These are phyloP conservation scores for Calliphora vicina DNA, from an alignment of 1,140 invertebrate genomes.

Conservation along the genomic window DNA sequence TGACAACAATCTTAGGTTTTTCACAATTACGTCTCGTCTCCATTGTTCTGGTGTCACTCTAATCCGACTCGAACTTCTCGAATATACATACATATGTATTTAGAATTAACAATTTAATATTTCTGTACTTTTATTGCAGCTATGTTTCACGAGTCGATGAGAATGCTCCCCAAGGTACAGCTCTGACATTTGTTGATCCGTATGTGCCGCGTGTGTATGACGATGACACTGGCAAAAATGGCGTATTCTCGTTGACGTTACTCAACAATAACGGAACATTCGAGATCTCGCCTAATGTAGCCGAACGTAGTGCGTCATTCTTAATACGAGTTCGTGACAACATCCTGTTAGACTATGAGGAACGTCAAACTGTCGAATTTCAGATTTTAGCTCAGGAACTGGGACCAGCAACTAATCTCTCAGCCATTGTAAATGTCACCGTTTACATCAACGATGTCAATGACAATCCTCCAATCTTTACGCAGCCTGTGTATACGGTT, in stretches of 20 bases:
- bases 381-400: conserved; percentile 82
- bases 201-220: conserved; percentile 77
- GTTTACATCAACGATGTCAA: conserved; percentile 88
- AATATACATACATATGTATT: no score
- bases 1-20: no score
- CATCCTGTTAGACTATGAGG: conserved; percentile 83
- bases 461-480: conserved; percentile 87
- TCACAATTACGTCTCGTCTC: no score
- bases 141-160: conserved; percentile 81
- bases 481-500: conserved; percentile 74
- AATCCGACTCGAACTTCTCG: no score
- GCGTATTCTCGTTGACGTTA: conserved; percentile 81
- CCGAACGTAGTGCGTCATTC: conserved; percentile 80
- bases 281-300: conserved; percentile 87
- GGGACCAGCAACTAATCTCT: conserved; percentile 76
- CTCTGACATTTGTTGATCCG: conserved; percentile 74
- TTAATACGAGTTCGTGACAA: conserved; percentile 85
- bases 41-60: no score
- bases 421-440: conserved; percentile 75
- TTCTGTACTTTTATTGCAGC: conserved; percentile 66
- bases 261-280: conserved; percentile 87
- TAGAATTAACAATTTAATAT: no score
- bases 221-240: conserved; percentile 82
- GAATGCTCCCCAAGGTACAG: conserved; percentile 81
- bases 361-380: conserved; percentile 74